These are phyloP conservation scores for Solenopsis invicta DNA, from an alignment of 1,140 invertebrate genomes.

Conservation along the genomic window DNA sequence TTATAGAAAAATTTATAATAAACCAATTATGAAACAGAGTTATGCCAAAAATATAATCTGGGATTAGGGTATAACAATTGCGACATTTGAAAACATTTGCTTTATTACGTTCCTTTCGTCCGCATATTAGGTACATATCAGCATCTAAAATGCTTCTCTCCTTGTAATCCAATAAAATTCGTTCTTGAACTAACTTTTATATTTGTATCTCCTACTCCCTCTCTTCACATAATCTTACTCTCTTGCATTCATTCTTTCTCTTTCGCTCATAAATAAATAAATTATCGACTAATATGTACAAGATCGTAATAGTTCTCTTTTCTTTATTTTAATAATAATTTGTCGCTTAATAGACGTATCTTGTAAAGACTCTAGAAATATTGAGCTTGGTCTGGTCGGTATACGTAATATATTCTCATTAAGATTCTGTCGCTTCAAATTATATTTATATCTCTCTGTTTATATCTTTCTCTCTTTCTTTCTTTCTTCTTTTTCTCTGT, in stretches of 20 bases:
- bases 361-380: slow-evolving; percentile 87
- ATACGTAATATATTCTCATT: slow-evolving; percentile 82
- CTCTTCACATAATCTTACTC: slow-evolving; percentile 12
- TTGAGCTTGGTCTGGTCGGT: slow-evolving; percentile 87
- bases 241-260: slow-evolving; percentile 63
- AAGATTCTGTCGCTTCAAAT: slow-evolving; percentile 73
- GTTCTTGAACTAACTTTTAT: slow-evolving; percentile 57
- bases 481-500: slow-evolving; percentile 1
- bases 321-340: slow-evolving; percentile 79
- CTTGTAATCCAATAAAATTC: slow-evolving; percentile 71
- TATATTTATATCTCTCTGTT: slow-evolving; percentile 61
- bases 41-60: not conserved
- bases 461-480: slow-evolving; percentile 33
- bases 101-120: slow-evolving; percentile 84
- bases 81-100: slow-evolving; percentile 83
- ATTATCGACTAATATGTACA: slow-evolving; percentile 81
- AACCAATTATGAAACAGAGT: not conserved
- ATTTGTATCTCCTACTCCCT: slow-evolving; percentile 57
- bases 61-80: not conserved
- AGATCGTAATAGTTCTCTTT: slow-evolving; percentile 75
- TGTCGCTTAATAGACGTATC: slow-evolving; percentile 82
- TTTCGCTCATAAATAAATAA: slow-evolving; percentile 81
- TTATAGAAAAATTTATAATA: slow-evolving; percentile 12
- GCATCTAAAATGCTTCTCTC: slow-evolving; percentile 80
- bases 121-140: slow-evolving; percentile 80